Evolutionary conservation across 30 jellyfish, hydroid and myxozoan genomes (phyloP).

Genomic region (Morbakka virulenta): DNA sequence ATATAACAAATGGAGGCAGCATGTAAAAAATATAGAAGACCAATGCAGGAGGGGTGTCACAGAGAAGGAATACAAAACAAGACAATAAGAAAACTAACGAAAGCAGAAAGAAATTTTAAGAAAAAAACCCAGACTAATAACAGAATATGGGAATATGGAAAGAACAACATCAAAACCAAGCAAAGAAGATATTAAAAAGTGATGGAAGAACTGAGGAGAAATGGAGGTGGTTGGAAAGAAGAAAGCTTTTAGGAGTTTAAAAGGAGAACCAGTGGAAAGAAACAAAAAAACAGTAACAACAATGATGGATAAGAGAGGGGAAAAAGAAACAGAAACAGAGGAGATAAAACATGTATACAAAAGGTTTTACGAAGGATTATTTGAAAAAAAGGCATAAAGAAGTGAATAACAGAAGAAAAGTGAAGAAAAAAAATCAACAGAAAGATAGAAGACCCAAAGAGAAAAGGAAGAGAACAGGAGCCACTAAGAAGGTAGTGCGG

Average conservation of each 20-base stretch:
- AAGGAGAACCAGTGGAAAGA: slow-evolving; percentile 5
- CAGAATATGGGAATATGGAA: no score
- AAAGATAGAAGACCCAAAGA: slow-evolving; percentile 3
- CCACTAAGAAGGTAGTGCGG: no score
- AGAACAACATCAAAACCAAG: not conserved
- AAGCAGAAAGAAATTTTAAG: no score
- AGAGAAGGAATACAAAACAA: no score
- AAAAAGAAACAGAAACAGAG: not conserved
- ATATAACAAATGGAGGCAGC: no score
- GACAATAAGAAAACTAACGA: no score
- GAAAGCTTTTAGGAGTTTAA: slow-evolving; percentile 31
- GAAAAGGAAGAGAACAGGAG: slow-evolving; percentile 6
- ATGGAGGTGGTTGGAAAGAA: slow-evolving; percentile 44
- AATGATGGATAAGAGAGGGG: not conserved
- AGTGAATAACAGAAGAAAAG: slow-evolving; percentile 9
- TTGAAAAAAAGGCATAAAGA: not conserved
- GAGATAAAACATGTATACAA: no score
- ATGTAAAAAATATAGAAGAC: no score
- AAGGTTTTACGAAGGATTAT: no score
- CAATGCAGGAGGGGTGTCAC: no score
- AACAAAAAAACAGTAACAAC: not conserved
- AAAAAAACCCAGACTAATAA: no score
- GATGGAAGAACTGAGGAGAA: slow-evolving; percentile 9
- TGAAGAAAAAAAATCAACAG: slow-evolving; percentile 1
- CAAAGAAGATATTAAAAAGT: not conserved